Evolutionary conservation across 2,888 invertebrate species (phyloP).

Genomic region (Petrolisthes manimaculis): DNA sequence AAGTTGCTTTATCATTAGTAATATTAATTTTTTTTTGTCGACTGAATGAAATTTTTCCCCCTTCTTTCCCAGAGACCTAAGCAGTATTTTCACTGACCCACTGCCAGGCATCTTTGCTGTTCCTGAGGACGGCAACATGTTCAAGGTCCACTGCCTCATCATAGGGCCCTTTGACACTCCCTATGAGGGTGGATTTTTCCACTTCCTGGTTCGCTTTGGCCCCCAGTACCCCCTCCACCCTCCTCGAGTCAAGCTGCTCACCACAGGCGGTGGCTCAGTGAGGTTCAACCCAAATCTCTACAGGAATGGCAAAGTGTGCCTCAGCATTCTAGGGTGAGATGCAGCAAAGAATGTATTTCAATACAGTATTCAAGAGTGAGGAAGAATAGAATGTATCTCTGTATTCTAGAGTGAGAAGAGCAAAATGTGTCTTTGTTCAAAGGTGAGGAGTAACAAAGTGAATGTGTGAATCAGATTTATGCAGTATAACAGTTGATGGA

Average conservation of each 20-base stretch:
- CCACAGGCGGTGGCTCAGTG: constrained; percentile 75
- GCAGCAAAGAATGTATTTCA: too few species aligned
- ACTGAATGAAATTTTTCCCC: neutral
- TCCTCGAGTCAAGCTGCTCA: constrained; percentile 75
- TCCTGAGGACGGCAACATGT: constrained; percentile 74
- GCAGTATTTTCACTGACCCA: constrained; percentile 74
- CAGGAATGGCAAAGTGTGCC: constrained; percentile 75
- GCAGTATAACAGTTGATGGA: too few species aligned
- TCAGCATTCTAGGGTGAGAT: constrained; percentile 74
- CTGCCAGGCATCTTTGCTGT: constrained; percentile 75
- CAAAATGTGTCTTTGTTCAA: too few species aligned
- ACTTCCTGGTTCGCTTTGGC: constrained; percentile 74
- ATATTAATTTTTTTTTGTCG: neutral
- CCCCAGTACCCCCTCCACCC: constrained; percentile 75
- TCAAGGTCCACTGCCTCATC: constrained; percentile 74
- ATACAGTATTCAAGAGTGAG: too few species aligned
- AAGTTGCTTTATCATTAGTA: neutral
- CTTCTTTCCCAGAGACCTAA: constrained; percentile 72
- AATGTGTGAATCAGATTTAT: too few species aligned
- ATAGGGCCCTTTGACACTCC: constrained; percentile 76
- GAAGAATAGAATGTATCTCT: too few species aligned
- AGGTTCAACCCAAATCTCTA: constrained; percentile 78
- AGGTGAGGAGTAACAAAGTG: too few species aligned
- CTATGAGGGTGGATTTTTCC: constrained; percentile 75
- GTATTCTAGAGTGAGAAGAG: too few species aligned